These are phyloP conservation scores for Schizopygopsis pylzovi DNA, from an alignment of 2,797 vertebrate genomes.

Conservation along the genomic window DNA sequence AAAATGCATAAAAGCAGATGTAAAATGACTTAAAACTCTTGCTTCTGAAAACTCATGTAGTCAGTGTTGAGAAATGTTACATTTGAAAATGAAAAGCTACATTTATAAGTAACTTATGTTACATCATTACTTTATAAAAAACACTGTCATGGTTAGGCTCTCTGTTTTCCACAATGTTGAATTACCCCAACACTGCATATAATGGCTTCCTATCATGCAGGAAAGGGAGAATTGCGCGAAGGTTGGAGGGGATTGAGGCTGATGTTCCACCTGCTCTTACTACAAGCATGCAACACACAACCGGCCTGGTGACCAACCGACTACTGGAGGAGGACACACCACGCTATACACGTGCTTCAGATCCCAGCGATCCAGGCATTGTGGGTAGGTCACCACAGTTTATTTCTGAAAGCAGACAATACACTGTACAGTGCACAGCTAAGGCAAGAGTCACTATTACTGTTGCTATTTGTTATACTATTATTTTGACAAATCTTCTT, in stretches of 20 bases:
- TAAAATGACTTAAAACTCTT: neutral
- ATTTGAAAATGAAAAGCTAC: neutral
- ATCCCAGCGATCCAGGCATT: constrained; percentile 87
- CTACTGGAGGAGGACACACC: constrained; percentile 94
- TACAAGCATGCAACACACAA: constrained; percentile 75
- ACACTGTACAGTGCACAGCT: neutral
- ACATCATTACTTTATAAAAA: neutral
- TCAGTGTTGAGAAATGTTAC: neutral
- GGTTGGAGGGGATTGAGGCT: constrained; percentile 92
- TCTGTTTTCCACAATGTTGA: neutral
- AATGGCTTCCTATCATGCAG: constrained; percentile 68
- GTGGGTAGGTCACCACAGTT: constrained; percentile 73
- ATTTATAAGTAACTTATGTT: neutral
- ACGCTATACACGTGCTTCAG: constrained; percentile 92
- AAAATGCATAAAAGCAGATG: neutral
- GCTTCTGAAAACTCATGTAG: no score
- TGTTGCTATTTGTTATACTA: neutral
- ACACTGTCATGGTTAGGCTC: neutral
- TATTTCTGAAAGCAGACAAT: neutral
- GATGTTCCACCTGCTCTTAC: constrained; percentile 86
- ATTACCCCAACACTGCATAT: neutral
- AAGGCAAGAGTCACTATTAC: neutral
- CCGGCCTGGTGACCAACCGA: constrained; percentile 88
- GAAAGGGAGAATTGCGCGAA: constrained; percentile 95
- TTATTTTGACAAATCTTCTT: neutral